phyloP scores from a whole-genome alignment of 2,888 invertebrate species.

The Standfussiana lucernea region DNA sequence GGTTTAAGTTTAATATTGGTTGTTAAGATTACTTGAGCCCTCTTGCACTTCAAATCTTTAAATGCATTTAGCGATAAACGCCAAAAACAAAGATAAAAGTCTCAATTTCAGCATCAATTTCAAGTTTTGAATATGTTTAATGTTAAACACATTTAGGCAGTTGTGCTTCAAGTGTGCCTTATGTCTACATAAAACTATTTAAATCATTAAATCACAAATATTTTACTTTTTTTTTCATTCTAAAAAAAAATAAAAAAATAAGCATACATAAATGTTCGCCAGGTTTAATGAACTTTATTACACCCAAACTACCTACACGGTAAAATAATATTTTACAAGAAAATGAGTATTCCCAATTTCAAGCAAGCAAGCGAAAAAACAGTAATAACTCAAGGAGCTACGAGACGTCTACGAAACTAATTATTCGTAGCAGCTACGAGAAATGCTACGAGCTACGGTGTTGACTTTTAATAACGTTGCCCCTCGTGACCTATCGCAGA shows the following conservation, averaged over 20 bases:
- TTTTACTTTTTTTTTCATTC: not conserved
- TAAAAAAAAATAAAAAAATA: too few species aligned
- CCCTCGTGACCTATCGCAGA: conserved; percentile 58
- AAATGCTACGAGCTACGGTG: conserved; percentile 50
- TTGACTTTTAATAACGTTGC: conserved; percentile 63
- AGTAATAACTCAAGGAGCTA: conserved; percentile 44
- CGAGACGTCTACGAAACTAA: conserved; percentile 55
- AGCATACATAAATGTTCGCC: not conserved
- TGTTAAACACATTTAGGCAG: not conserved
- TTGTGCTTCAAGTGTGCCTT: not conserved
- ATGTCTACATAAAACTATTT: not conserved
- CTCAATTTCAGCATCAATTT: not conserved
- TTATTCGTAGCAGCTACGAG: conserved; percentile 63
- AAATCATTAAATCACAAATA: not conserved
- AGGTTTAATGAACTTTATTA: not conserved
- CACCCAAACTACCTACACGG: too few species aligned
- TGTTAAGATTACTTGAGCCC: not conserved
- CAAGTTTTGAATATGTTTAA: not conserved
- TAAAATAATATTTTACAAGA: not conserved
- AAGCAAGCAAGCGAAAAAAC: conserved; percentile 40
- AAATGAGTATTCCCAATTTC: conserved; percentile 25
- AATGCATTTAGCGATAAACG: not conserved
- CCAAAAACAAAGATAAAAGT: not conserved
- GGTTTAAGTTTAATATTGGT: not conserved
- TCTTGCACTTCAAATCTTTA: not conserved